Evolutionary conservation across 2,888 invertebrate species (phyloP), one percentile per base, ranked within the genome.

Genomic region (Nymphalis polychloros): DNA sequence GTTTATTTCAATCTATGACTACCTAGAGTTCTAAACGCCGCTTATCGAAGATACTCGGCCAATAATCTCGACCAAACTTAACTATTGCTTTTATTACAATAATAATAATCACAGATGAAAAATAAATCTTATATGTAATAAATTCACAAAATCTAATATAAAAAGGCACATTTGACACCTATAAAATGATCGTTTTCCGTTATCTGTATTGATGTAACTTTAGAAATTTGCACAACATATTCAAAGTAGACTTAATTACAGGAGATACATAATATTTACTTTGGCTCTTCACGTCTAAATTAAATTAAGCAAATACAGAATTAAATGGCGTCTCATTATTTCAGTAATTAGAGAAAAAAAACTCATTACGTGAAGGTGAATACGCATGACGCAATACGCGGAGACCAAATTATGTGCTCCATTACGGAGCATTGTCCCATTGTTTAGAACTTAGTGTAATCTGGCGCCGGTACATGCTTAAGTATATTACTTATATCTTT

Each of bases 401-500:
- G 20, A 65, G 59, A 61, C 53, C 19, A 23, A 60, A 60, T 53
- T 52, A 59, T 64, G 64, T 60, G 55, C 55, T 48, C 53, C 60
- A 64, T 60, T 64, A 68, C 60, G 19, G 60, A 55, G 68, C 55
- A 64, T 64, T 64, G 61, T 68, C 64, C 48, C 52, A 68, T 68
- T 64, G 68, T 68, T 55, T 48, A 55, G 60, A 68, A 60, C 53
- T 41, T 19, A 41, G 53, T 23, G 53, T 61, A 68, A 68, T 64
- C 60, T 61, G 41, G 23, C 35, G 17, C 48, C 31, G 60, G 61
- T 64, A 57, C 55, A 35, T 17, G 52, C 61, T 48, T 41, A 10
- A n/a, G 5, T 57, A 55, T 57, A 57, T 17, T 27, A 31, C 35
- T 67, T 52, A 41, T 59, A 62, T 57, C 55, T 62, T 41, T 20